Base-by-base conservation (phyloP, 2,113 vertebrate genomes). In the Sphaerodactylus townsendi region DNA sequence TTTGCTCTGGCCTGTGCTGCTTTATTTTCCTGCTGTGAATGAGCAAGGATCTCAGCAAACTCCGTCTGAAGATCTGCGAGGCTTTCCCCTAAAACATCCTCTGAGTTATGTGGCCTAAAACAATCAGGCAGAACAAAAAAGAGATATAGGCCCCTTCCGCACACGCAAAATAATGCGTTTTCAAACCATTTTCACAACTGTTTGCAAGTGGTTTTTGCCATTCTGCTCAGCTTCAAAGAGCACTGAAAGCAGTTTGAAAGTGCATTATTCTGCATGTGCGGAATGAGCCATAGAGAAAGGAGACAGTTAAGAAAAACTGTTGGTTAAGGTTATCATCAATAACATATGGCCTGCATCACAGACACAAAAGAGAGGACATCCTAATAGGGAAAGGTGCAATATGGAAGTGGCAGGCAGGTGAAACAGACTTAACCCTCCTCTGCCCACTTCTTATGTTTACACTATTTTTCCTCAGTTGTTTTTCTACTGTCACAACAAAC, bases 41-140 rank as follows among this genome's bases (percentile, higher is more conserved):
- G 94, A 80, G 93, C 92, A 71, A 97, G 93, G 5, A 95, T 92
- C 82, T 90, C 86, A 77, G 3, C 92, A n/a, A 97, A 87, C 28
- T 96, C 93, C 59, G 93, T 94, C 90, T 96, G 95, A 82, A 98
- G 95, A 65, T 91, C 95, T 56, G 90, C 93, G 85, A 97, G 90
- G 83, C 94, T 96, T 85, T 93, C 93, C 78, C 96, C 96, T 85
- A 97, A 90, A 85, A 92, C 35, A 84, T 96, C 96, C 53, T 87
- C 91, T 87, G 96, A 89, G 82, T 87, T 93, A 77, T 77, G 79
- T 28, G 89, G 91, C 72, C 96, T 98, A 89, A 33, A 70, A 88
- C 77, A 53, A 85, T 13, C 41, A 62, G 75, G 13, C 11, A 19
- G 3, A 39, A 13, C 4, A 72, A 13, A 69, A 50, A 48, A 21